Base-by-base conservation (phyloP, 2,797 vertebrate species). In the Pseudopleuronectes americanus region DNA sequence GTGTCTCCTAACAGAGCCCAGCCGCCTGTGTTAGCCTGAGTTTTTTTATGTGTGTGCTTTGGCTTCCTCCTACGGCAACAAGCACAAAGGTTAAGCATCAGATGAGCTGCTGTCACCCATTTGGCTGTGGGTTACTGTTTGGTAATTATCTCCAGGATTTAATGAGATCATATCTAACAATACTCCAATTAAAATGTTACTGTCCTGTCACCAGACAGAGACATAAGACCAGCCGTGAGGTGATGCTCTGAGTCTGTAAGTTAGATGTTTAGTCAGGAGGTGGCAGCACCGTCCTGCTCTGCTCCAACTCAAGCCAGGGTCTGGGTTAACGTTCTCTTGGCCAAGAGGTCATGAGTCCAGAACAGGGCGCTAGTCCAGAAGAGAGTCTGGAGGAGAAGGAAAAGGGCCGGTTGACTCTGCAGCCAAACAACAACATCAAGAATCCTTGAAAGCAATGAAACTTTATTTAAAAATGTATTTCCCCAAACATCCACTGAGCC, bases 301-400 rank as follows among this genome's bases (percentile, higher is more conserved):
- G 24, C n/a, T n/a, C 13, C 16, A n/a, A 5, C 55, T 55, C 53
- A 10, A 36, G 43, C 74, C n/a, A 10, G 33, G 33, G 49, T 2
- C 52, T 82, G 69, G 21, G 68, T 60, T 86, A 77, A 86, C 74
- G 70, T 74, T 76, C 71, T 84, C 51, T 75, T 87, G 66, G 70
- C 58, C 63, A 58, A 57, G 63, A 67, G 84, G 81, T 83, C 75
- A 77, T 65, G 79, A 86, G 71, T 62, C 57, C 72, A 76, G 84
- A 80, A 80, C 63, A 84, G 90, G 89, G 86, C 85, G 75, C 68
- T 24, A 41, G 43, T 87, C 86, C 84, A 89, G 71, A 28, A 67
- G 64, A 83, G 77, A 62, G 69, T 66, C 74, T 68, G 63, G 57
- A 61, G 8, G 58, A 19, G 59, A 55, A 69, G 70, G 49, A 67